These are phyloP conservation scores for Drosophila setifemur DNA, from an alignment of 1,140 invertebrate genomes.

Conservation along the genomic window DNA sequence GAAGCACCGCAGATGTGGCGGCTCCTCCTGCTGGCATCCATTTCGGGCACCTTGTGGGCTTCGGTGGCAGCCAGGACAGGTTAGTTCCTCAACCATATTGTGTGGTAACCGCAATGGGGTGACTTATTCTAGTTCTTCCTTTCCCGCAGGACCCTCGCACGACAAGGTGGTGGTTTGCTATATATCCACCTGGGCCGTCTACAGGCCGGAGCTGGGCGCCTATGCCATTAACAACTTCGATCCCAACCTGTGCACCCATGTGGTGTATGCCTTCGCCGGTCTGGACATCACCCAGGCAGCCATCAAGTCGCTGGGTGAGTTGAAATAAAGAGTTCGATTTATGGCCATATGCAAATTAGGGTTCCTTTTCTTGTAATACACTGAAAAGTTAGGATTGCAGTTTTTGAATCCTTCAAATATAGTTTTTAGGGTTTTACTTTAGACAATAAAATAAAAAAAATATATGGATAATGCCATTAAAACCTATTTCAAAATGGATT, in stretches of 20 bases:
- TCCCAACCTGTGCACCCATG: conserved; percentile 91
- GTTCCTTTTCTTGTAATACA: neutral
- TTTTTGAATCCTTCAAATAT: neutral
- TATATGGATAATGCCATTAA: too few species aligned
- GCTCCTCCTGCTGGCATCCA: conserved; percentile 30
- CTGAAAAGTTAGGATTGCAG: too few species aligned
- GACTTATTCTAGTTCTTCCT: conserved; percentile 11
- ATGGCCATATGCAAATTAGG: conserved; percentile 31
- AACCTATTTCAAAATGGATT: too few species aligned
- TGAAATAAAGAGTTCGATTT: conserved; percentile 1
- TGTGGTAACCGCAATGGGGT: conserved; percentile 42
- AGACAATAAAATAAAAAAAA: too few species aligned
- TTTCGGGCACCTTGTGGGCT: conserved; percentile 59
- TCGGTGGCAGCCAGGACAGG: conserved; percentile 62
- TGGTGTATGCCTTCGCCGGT: conserved; percentile 94
- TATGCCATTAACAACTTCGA: conserved; percentile 88
- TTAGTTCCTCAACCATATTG: conserved; percentile 5
- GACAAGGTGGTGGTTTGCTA: conserved; percentile 90
- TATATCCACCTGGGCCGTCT: conserved; percentile 90
- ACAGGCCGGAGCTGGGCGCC: conserved; percentile 86
- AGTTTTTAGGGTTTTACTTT: too few species aligned
- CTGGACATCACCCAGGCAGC: conserved; percentile 86
- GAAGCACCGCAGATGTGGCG: conserved; percentile 24
- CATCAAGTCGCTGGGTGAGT: conserved; percentile 86
- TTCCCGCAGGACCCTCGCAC: conserved; percentile 83